These are phyloP conservation scores for Pangasius macronema DNA, from an alignment of 2,797 vertebrate genomes.

Conservation along the genomic window DNA sequence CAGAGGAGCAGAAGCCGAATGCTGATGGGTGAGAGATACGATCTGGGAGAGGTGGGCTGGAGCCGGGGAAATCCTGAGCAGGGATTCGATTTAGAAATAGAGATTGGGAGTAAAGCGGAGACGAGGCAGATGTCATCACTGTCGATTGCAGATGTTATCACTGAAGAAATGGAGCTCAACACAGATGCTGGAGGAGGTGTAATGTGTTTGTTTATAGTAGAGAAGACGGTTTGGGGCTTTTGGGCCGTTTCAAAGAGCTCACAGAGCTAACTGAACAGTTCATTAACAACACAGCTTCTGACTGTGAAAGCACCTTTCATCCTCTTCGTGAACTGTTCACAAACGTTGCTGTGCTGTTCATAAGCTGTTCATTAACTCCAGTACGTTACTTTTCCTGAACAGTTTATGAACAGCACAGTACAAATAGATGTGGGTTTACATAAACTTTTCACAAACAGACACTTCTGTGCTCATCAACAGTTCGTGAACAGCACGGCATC, in stretches of 20 bases:
- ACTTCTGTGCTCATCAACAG: neutral
- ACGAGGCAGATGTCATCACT: neutral
- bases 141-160: neutral
- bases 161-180: neutral
- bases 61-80: neutral
- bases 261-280: neutral
- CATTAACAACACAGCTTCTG: neutral
- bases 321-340: neutral
- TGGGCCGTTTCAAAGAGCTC: too few relatives aligned
- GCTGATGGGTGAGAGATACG: neutral
- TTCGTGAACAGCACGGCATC: neutral
- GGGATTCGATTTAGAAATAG: neutral
- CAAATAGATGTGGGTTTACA: neutral
- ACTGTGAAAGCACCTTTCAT: neutral
- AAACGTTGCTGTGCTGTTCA: neutral
- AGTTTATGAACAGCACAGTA: neutral
- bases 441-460: neutral
- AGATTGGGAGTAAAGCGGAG: neutral
- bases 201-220: neutral
- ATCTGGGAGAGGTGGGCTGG: neutral
- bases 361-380: neutral
- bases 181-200: neutral
- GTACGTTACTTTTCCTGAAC: neutral
- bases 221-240: neutral
- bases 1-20: neutral